Evolutionary conservation across 2,113 vertebrate species (phyloP), one percentile per base, ranked within the genome.

Genomic region (Arvicanthis niloticus): DNA sequence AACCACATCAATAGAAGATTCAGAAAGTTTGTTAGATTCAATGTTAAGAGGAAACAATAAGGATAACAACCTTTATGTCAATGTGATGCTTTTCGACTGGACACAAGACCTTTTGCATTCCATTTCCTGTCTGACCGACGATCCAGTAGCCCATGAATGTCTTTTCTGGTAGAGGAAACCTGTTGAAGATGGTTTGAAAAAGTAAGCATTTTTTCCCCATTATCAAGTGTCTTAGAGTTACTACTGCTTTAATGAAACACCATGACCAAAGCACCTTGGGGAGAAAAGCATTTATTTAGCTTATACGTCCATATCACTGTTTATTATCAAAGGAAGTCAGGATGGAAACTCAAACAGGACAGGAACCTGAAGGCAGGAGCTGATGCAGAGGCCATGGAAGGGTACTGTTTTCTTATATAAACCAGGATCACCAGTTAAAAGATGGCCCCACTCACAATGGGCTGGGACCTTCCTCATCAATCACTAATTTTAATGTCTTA

Each of bases 141-240:
- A 98, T 99, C 99, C 99, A 99, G 97, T 99, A 99, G 65, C 99
- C 99, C 16, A 99, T 97, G 98, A 99, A 99, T 84, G 97, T 99
- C 97, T 98, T 98, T 67, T 99, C 99, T 53, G 99, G 99, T 91
- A 99, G 97, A 3, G 99, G 99, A 72, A 99, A 98, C 98, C 99
- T 99, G 97, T 95, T 93, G 98, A 98, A 91, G 8, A 98, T 93
- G 22, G 88, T 77, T 97, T 84, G 62, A 97, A 98, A 98, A 96
- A 93, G 40, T 16, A 0, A 94, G 91, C 40, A 91, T 97, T 97
- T 17, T 17, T 62, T 17, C 11, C 53, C 24, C 13, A 62, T 62
- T 62, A 62, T 84, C n/a, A 42, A 84, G 56, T 29, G 56, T 62
- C 51, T 26, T 82, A 82, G 56, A 15, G n/a, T 62, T 60, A 42